Conservation (phyloP, 2,888 invertebrate genomes). For the Antheraea assamensis region DNA sequence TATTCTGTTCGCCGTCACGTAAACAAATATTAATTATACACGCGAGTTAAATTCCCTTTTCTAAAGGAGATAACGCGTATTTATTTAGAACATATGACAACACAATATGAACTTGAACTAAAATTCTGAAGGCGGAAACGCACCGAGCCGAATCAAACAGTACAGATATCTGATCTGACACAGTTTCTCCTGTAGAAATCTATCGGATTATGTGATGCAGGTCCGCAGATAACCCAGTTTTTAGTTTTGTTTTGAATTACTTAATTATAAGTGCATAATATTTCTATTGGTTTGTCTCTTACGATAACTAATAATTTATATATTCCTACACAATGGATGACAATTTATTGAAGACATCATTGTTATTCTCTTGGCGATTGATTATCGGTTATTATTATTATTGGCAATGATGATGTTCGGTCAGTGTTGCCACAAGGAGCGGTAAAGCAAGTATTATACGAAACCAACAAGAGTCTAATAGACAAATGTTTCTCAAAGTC, state of each 20-base stretch:
- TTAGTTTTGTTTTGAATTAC: background rate
- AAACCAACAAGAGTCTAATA: too few species aligned
- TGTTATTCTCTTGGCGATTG: too few species aligned
- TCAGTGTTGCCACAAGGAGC: too few species aligned
- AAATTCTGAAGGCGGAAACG: constrained; percentile 1
- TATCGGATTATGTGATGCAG: background rate
- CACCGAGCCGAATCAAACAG: background rate
- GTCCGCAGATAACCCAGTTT: constrained; percentile 1
- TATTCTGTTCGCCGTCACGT: background rate
- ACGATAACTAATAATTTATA: too few species aligned
- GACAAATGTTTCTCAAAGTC: too few species aligned
- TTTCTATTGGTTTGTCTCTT: background rate
- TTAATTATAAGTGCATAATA: background rate
- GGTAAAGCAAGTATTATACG: too few species aligned
- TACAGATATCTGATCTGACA: constrained; percentile 8
- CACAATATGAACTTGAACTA: constrained; percentile 6
- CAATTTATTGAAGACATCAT: too few species aligned
- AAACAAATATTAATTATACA: constrained; percentile 5
- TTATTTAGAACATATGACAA: background rate
- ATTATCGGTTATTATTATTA: too few species aligned
- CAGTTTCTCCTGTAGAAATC: background rate
- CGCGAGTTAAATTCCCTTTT: constrained; percentile 10
- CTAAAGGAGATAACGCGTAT: constrained; percentile 2
- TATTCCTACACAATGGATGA: too few species aligned
- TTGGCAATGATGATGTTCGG: too few species aligned